Conservation (phyloP, 2,113 vertebrate species). For the Eudorcas thomsonii region DNA sequence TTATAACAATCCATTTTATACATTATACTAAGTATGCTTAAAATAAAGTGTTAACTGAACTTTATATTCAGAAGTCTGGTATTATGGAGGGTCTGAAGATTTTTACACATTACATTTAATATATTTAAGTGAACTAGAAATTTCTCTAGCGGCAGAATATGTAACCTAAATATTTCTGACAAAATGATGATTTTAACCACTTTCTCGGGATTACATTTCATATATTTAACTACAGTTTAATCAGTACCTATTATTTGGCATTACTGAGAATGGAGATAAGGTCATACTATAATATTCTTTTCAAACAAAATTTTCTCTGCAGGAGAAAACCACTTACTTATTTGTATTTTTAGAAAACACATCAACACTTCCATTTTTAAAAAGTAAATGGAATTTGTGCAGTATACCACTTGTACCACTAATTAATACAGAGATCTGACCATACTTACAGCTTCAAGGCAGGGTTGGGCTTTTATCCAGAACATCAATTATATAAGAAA, state of each 20-base stretch:
- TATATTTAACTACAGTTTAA: background rate
- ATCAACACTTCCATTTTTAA: background rate
- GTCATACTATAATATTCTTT: background rate
- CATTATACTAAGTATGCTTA: background rate
- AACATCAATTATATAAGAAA: background rate
- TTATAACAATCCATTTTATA: background rate
- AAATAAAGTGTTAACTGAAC: background rate
- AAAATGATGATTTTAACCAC: background rate
- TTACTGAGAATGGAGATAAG: background rate
- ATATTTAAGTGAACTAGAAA: background rate
- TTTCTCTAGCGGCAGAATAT: background rate
- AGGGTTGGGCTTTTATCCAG: background rate
- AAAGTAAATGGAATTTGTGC: background rate
- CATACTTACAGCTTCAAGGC: background rate
- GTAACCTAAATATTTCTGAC: background rate
- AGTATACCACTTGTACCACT: background rate
- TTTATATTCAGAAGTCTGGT: background rate
- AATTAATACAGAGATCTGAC: background rate
- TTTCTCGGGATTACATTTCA: background rate
- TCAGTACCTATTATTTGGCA: background rate
- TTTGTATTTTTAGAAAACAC: background rate
- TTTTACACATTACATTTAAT: background rate
- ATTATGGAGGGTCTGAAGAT: background rate
- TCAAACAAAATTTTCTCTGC: background rate
- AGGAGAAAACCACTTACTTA: background rate